A percentile compares a stretch with the other conserved stretches of the same genome.
These are phyloP conservation scores for Pachyuromys duprasi DNA, from an alignment of 2,797 vertebrate species.

Conservation along the genomic window DNA sequence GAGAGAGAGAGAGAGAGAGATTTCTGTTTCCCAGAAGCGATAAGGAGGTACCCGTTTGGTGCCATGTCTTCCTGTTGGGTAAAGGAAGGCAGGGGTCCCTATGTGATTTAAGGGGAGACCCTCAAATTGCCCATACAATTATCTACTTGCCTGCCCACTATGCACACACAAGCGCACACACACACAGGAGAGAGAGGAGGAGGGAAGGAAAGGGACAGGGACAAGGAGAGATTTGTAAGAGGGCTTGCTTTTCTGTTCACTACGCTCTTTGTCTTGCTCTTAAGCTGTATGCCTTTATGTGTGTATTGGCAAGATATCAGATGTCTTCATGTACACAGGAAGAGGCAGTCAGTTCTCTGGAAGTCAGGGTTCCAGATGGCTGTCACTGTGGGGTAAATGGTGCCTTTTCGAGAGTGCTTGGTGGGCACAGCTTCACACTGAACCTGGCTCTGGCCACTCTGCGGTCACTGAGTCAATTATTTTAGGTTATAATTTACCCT, in stretches of 20 bases:
- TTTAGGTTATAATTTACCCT: background rate
- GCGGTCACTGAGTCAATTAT: background rate
- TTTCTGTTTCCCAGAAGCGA: slow-evolving; percentile 62
- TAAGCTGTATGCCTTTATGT: background rate
- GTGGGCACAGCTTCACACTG: background rate
- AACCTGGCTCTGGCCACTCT: background rate
- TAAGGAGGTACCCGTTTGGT: slow-evolving; percentile 66
- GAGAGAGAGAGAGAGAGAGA: too few relatives aligned
- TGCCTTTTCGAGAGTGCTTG: background rate
- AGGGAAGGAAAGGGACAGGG: background rate
- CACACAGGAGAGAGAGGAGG: background rate
- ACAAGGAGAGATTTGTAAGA: background rate
- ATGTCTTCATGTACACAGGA: background rate
- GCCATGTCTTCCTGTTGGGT: slow-evolving; percentile 59
- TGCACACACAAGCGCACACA: background rate
- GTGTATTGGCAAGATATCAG: background rate
- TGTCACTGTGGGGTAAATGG: background rate
- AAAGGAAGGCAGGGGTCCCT: slow-evolving; percentile 40
- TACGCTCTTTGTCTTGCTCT: background rate
- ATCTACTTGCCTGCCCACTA: too few relatives aligned
- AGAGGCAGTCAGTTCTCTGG: background rate
- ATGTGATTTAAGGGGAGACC: background rate
- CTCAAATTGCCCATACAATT: slow-evolving; percentile 14
- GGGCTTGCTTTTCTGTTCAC: background rate
- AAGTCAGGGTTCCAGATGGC: background rate